Base-by-base conservation (phyloP, 2,113 vertebrate genomes). In the Malurus elegans region DNA sequence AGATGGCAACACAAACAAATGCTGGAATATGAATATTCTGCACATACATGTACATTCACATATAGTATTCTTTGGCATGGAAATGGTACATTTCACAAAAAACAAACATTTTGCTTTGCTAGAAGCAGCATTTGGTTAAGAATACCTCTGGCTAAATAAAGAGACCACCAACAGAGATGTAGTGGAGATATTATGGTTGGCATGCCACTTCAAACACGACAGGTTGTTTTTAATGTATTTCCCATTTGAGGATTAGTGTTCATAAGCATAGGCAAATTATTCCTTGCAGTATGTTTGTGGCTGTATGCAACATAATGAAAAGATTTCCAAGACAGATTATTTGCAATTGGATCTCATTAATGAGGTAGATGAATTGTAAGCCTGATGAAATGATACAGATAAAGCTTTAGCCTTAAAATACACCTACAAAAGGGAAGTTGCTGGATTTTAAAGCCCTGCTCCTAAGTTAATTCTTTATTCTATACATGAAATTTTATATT, bases 171-270 rank as follows among this genome's bases (percentile, higher is more conserved):
- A 31, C 54, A 64, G 42, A 31, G 31, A 14, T 9, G 50, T 73
- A 62, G 79, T 76, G 64, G 71, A 66, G 34, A 25, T 51, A 12
- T 26, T 38, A 8, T n/a, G 34, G 60, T 66, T 91, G 79, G 56
- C 48, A 36, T 20, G 44, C 69, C 34, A 23, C 79, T 92, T 83
- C 88, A 78, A 67, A 84, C 3, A 3, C 0, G 1, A n/a, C 60
- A 80, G 56, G 44, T 88, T 88, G 72, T 15, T 93, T 93, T 78
- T 74, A 80, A 78, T 93, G 32, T 78, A 7, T 83, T 94, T 96
- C 51, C 48, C 38, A 25, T 88, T 50, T 73, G 51, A 84, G 67
- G 32, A 62, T 88, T 80, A 91, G 24, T 71, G 88, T 78, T 94
- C 34, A 8, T 86, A 90, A 94, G 34, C 83, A 32, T 3, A 40